Percentiles rank a stretch among this genome's conserved stretches.
These are phyloP conservation scores for Drosophila anomalipes DNA, from an alignment of 2,888 invertebrate genomes.

Conservation along the genomic window DNA sequence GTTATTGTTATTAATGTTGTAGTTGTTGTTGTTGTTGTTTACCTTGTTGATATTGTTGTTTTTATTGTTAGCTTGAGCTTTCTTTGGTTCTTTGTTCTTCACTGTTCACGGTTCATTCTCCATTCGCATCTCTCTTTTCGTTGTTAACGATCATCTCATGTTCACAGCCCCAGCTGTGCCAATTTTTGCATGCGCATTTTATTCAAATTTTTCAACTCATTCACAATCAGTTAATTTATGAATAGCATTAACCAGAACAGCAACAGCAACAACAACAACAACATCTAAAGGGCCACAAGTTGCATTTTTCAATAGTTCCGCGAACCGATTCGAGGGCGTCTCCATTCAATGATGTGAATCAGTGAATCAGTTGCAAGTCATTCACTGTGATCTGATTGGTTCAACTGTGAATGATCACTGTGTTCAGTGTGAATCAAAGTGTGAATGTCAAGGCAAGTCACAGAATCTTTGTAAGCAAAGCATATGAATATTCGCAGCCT, in stretches of 20 bases:
- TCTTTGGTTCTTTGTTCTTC: slow-evolving; percentile 35
- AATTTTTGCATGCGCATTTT: slow-evolving; percentile 75
- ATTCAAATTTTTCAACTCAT: slow-evolving; percentile 75
- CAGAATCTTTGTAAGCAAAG: neutral
- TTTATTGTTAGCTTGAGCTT: slow-evolving; percentile 30
- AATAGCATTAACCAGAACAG: slow-evolving; percentile 25
- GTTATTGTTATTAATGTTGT: slow-evolving; percentile 41
- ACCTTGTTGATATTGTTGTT: slow-evolving; percentile 38
- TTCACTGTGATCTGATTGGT: neutral
- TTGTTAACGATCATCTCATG: slow-evolving; percentile 6
- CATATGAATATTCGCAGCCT: neutral
- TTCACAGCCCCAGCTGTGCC: slow-evolving; percentile 31
- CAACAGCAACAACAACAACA: slow-evolving; percentile 3
- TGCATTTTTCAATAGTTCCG: slow-evolving; percentile 64
- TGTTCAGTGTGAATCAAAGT: neutral
- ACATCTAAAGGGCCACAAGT: neutral
- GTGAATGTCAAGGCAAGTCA: neutral
- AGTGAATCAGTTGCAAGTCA: slow-evolving; percentile 12
- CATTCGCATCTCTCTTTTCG: neutral
- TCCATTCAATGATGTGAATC: slow-evolving; percentile 34
- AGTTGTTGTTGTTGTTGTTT: slow-evolving; percentile 42
- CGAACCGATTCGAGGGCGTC: slow-evolving; percentile 41
- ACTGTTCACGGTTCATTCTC: slow-evolving; percentile 4
- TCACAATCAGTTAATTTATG: slow-evolving; percentile 64
- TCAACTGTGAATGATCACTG: neutral